Base-by-base conservation (phyloP, 2,888 invertebrate genomes). In the Rhagonycha lutea region DNA sequence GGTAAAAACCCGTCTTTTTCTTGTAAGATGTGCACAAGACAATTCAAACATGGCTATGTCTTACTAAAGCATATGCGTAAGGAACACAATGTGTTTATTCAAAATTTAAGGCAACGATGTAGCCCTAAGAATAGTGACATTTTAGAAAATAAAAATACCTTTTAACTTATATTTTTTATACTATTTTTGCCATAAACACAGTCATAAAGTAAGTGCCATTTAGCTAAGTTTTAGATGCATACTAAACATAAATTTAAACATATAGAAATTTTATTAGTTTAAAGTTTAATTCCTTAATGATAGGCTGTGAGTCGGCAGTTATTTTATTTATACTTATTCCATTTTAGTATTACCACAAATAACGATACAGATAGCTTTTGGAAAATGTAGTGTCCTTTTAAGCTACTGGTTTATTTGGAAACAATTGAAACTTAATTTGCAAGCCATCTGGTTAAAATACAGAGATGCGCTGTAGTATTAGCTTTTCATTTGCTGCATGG, bases 1-100 rank as follows among this genome's bases (percentile, higher is more conserved):
- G 89, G 89, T 0, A 85, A 86, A 74, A 84, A 81, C 70, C 87
- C 87, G 0, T 84, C 86, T 5, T 87, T 87, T 80, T 81, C 82
- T 3, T 87, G 87, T 75, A 84, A 86, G 63, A 78, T 86, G 68
- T 87, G 87, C 69, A 79, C 82, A 18, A 65, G 24, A 12, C 14
- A 23, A 0, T 65, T 65, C 12, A 86, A 85, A 73, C 86, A 86
- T 70, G 85, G 86, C 2, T 86, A 86, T 72, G 85, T 86, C 65
- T 75, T 86, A 47, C 75, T 86, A 72, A 86, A 86, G 74, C 86
- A 86, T 69, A 86, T 86, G 85, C 78, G 86, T 18, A 83, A 84
- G 69, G 83, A 83, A 9, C 86, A 86, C 72, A 87, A 85, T 32
- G 81, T 82, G 62, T 78, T 74, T 60, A 84, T 84, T 60, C 81